A percentile compares a stretch with the other conserved stretches of the same genome.
Conservation (phyloP, 2,113 vertebrate genomes). For the Cochlearius cochlearius region DNA sequence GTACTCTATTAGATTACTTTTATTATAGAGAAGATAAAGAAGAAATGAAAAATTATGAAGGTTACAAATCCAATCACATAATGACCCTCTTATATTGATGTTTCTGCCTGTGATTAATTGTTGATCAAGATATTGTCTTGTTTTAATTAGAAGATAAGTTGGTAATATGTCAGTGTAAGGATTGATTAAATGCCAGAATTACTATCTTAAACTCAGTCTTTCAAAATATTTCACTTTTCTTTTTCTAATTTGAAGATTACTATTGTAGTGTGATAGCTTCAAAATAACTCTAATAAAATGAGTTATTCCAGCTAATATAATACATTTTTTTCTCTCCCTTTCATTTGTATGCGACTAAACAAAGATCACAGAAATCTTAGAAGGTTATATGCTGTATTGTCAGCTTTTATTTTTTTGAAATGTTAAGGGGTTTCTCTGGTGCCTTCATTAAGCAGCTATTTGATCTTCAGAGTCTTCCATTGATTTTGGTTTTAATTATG, state of each 20-base stretch:
- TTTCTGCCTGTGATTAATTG: slow-evolving; percentile 44
- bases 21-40: background rate
- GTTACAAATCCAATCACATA: slow-evolving; percentile 22
- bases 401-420: background rate
- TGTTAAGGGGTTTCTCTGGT: background rate
- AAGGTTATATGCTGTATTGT: background rate
- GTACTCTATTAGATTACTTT: background rate
- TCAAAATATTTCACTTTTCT: background rate
- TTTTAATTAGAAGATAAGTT: slow-evolving; percentile 52
- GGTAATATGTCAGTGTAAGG: background rate
- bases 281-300: background rate
- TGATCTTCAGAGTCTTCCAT: background rate
- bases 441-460: background rate
- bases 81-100: slow-evolving; percentile 32
- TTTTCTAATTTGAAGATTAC: background rate
- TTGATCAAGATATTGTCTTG: slow-evolving; percentile 30
- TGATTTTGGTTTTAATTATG: background rate
- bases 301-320: background rate
- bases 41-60: slow-evolving; percentile 2
- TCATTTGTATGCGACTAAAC: background rate
- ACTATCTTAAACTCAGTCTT: background rate
- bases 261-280: background rate
- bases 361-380: background rate
- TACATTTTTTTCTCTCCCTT: background rate
- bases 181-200: slow-evolving; percentile 31